Conservation (phyloP, 1,140 invertebrate species). For the Heliconius hewitsoni region DNA sequence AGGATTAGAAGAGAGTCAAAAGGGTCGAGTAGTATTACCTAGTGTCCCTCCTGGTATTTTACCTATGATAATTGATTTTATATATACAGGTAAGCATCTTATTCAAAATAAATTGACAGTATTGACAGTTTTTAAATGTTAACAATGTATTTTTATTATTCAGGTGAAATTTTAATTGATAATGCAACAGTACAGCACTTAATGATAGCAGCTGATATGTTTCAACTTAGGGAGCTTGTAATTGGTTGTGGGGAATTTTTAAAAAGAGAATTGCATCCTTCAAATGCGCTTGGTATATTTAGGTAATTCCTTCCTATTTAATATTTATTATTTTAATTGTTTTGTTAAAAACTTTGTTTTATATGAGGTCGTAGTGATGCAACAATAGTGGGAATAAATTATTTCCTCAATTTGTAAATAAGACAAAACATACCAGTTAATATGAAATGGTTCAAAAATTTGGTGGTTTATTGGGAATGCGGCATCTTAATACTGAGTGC, state of each 20-base stretch:
- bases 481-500: too few species aligned
- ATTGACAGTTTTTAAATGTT: background rate
- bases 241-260: conserved; percentile 93
- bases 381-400: too few species aligned
- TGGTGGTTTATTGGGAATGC: too few species aligned
- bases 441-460: too few species aligned
- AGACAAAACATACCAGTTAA: too few species aligned
- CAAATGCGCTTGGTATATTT: conserved; percentile 95
- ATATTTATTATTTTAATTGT: background rate
- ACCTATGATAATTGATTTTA: conserved; percentile 90
- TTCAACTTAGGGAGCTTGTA: conserved; percentile 93
- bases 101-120: background rate
- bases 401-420: too few species aligned
- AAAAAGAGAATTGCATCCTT: conserved; percentile 92
- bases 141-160: conserved; percentile 28
- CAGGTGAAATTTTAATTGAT: conserved; percentile 77
- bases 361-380: background rate
- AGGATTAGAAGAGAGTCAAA: conserved; percentile 89
- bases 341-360: background rate
- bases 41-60: conserved; percentile 89
- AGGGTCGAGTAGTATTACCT: conserved; percentile 89
- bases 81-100: conserved; percentile 88
- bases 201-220: conserved; percentile 95
- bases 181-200: conserved; percentile 94
- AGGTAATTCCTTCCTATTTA: conserved; percentile 78